phyloP scores from a whole-genome alignment of 2,888 invertebrate genomes.

The Rhorus exstirpatorius region DNA sequence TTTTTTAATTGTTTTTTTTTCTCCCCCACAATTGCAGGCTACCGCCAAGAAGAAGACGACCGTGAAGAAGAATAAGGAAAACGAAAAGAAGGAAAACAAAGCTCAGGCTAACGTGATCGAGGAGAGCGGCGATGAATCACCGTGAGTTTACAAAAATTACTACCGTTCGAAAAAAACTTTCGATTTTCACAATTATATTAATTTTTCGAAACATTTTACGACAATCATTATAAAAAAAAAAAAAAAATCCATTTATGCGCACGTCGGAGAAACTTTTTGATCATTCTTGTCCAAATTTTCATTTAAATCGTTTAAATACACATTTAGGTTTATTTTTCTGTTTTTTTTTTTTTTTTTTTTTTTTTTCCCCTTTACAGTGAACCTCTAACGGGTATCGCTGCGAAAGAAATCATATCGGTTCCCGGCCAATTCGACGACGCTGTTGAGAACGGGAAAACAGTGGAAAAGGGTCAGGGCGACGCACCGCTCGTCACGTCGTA shows the following conservation, averaged over 20 bases:
- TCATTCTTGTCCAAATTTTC: no score
- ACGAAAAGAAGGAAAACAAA: conserved; percentile 80
- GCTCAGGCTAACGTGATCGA: conserved; percentile 81
- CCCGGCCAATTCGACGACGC: conserved; percentile 82
- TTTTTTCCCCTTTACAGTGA: conserved; percentile 71
- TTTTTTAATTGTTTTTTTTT: no score
- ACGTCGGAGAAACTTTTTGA: no score
- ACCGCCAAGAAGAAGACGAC: conserved; percentile 82
- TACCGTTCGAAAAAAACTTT: no score
- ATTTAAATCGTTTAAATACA: conserved; percentile 8
- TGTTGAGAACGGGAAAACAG: conserved; percentile 78
- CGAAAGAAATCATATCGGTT: conserved; percentile 77
- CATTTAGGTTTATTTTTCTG: neutral
- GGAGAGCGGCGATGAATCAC: conserved; percentile 81
- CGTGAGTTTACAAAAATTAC: conserved; percentile 74
- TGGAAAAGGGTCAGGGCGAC: conserved; percentile 82
- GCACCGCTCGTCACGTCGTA: conserved; percentile 77
- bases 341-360: no score
- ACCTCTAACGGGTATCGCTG: conserved; percentile 73
- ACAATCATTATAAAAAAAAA: no score
- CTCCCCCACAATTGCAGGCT: conserved; percentile 77
- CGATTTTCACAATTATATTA: no score
- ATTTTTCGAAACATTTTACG: no score
- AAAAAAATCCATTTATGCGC: no score
- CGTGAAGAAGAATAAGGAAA: conserved; percentile 81